Evolutionary conservation across 2,888 invertebrate genomes (phyloP).

Genomic region (Parnassius glacialis): DNA sequence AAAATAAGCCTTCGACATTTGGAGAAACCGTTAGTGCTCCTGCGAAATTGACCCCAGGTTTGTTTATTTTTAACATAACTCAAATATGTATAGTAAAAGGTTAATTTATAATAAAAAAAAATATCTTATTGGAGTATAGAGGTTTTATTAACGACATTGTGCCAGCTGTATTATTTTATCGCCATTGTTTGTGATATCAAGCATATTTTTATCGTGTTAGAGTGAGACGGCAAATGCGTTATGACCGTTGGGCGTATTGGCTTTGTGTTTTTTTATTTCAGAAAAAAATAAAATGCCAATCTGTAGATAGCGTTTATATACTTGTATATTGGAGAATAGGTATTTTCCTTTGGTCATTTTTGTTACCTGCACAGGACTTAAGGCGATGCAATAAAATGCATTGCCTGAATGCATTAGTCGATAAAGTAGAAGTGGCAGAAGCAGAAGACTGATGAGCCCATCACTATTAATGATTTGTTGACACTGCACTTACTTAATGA

Average conservation of each 20-base stretch:
- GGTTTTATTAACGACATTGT: slow-evolving; percentile 19
- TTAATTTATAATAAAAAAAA: not conserved
- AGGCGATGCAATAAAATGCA: slow-evolving; percentile 1
- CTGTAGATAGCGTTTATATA: slow-evolving; percentile 8
- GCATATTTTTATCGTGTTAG: slow-evolving; percentile 72
- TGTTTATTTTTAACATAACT: slow-evolving; percentile 63
- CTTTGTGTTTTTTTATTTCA: slow-evolving; percentile 52
- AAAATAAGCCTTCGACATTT: slow-evolving; percentile 88
- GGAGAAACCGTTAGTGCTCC: slow-evolving; percentile 88
- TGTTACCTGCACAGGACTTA: not conserved
- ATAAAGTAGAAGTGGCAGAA: not conserved
- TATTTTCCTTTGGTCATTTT: not conserved
- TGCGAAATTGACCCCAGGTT: slow-evolving; percentile 93
- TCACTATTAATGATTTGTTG: not conserved
- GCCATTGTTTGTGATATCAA: slow-evolving; percentile 66
- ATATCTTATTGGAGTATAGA: slow-evolving; percentile 11
- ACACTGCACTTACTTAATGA: slow-evolving; percentile 2
- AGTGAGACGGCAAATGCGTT: slow-evolving; percentile 59
- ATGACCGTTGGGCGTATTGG: slow-evolving; percentile 65
- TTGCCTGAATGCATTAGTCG: not conserved
- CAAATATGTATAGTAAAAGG: not conserved
- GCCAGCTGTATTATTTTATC: slow-evolving; percentile 62
- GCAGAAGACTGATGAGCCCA: slow-evolving; percentile 3
- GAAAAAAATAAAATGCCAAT: slow-evolving; percentile 27
- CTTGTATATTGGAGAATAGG: not conserved